Percentiles rank a stretch among this genome's conserved stretches.
phyloP scores from a whole-genome alignment of 2,113 vertebrate genomes.

The Bufo bufo region DNA sequence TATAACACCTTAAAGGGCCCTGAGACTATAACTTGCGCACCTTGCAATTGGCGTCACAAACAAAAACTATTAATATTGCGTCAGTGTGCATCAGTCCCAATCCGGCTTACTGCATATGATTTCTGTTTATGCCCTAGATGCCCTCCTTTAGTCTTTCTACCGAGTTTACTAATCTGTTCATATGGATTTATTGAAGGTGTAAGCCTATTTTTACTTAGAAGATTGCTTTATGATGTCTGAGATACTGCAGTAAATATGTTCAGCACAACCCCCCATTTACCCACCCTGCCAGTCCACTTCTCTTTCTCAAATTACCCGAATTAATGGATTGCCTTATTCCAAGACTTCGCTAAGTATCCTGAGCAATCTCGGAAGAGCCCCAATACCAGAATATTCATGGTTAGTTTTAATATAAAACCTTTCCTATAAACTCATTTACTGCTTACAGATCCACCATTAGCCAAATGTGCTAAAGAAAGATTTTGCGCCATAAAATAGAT shows the following conservation, averaged over 20 bases:
- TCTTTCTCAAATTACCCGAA: neutral
- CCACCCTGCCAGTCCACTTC: neutral
- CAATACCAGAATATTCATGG: neutral
- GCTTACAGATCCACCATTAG: slow-evolving; percentile 20
- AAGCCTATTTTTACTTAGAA: no score
- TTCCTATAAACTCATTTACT: neutral
- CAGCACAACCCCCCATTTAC: neutral
- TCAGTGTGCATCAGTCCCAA: no score
- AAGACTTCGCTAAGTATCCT: neutral
- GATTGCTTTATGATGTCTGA: neutral
- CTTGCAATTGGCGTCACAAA: no score
- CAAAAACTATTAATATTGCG: no score
- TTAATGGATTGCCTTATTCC: neutral
- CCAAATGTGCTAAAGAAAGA: slow-evolving; percentile 20
- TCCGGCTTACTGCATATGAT: no score
- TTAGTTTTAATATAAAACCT: slow-evolving; percentile 10
- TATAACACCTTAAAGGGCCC: no score
- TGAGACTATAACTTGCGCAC: no score
- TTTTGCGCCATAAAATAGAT: slow-evolving; percentile 47
- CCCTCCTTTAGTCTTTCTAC: no score
- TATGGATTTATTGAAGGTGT: no score
- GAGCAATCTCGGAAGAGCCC: neutral
- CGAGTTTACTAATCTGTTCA: no score
- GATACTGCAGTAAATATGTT: neutral
- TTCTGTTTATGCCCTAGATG: no score